These are phyloP conservation scores for Calycopis cecrops DNA, from an alignment of 1,140 invertebrate genomes.

Conservation along the genomic window DNA sequence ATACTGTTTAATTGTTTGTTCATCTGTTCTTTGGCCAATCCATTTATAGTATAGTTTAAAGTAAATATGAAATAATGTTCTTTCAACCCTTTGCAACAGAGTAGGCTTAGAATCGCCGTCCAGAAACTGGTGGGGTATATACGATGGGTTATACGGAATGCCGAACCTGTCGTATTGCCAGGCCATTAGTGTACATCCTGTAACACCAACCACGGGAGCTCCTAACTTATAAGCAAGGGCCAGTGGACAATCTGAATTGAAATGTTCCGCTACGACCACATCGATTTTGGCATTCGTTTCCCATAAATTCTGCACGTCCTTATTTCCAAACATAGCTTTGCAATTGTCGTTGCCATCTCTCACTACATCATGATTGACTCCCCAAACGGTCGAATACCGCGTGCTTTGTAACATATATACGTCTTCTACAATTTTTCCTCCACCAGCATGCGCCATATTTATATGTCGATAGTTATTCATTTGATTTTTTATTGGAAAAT, in stretches of 20 bases:
- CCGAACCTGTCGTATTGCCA: slow-evolving; percentile 1
- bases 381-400: not conserved
- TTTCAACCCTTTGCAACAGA: not conserved
- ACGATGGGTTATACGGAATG: not conserved
- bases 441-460: not conserved
- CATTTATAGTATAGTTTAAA: slow-evolving; percentile 4
- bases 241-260: not conserved
- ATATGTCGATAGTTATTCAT: not conserved
- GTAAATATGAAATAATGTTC: not conserved
- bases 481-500: not conserved
- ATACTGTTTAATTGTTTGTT: not conserved
- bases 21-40: not conserved
- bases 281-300: not conserved
- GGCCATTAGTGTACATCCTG: slow-evolving; percentile 1
- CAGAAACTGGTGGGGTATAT: not conserved
- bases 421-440: not conserved
- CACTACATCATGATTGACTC: not conserved
- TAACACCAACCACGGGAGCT: slow-evolving; percentile 2
- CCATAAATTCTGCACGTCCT: not conserved
- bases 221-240: not conserved
- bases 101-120: slow-evolving; percentile 1
- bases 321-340: not conserved
- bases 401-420: not conserved
- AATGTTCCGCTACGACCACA: not conserved
- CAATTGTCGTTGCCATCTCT: not conserved